Evolutionary conservation across 1,140 invertebrate species (phyloP).

Genomic region (Mesaphorura yosii): DNA sequence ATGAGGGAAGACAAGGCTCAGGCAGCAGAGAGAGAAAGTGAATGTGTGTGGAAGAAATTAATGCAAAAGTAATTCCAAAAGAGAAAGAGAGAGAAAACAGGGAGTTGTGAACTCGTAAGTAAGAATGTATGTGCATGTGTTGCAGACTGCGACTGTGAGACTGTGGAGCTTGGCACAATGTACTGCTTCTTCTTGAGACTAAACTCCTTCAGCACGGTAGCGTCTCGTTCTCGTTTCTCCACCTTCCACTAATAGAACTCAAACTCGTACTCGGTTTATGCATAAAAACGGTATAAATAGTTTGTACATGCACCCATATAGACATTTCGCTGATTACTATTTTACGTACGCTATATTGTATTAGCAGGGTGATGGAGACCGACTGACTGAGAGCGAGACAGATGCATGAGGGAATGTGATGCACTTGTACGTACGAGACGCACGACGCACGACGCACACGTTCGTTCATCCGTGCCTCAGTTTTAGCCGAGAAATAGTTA

Average conservation of each 20-base stretch:
- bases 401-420: neutral
- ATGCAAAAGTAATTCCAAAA: slow-evolving; percentile 30
- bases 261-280: no score
- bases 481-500: no score
- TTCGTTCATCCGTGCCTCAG: no score
- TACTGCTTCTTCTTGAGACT: no score
- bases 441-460: neutral
- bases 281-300: no score
- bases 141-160: no score
- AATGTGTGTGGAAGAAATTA: slow-evolving; percentile 31
- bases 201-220: no score
- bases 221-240: no score
- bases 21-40: slow-evolving; percentile 3
- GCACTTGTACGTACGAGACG: neutral
- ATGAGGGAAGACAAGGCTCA: slow-evolving; percentile 15
- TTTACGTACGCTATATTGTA: no score
- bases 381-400: slow-evolving; percentile 6
- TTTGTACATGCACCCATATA: neutral
- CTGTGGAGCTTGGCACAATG: no score
- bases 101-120: neutral
- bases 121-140: neutral
- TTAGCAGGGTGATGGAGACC: no score
- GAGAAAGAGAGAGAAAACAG: slow-evolving; percentile 19
- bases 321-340: neutral
- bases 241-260: no score